Base-by-base conservation (phyloP, 2,888 invertebrate genomes). In the Tinea semifulvella region DNA sequence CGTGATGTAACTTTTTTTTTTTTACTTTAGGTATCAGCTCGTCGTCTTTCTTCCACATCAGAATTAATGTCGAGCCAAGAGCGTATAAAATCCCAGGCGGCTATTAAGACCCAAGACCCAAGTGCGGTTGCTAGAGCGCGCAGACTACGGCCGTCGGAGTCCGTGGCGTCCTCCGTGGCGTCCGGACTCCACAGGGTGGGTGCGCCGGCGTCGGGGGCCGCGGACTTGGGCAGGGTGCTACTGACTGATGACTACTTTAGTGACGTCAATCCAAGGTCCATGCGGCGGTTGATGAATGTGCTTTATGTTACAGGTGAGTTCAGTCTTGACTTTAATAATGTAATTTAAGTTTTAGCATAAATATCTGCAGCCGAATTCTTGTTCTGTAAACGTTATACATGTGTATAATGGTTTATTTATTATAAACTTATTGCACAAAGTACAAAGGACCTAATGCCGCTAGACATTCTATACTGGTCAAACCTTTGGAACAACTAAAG, bases 221-320 rank as follows among this genome's bases (percentile, higher is more conserved):
- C 90, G 35, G 82, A 73, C 53, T 61, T 85, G 18, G 80, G 92
- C 31, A 89, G 93, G 55, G 94, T 96, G 79, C 82, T 98, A 52
- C 85, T 96, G 14, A 97, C 97, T 1, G 98, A 98, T 63, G 98
- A 98, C 71, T 99, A 99, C 82, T 98, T 99, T 72, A 97, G 96
- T 58, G 98, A 98, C 69, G 96, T 99, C 50, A 99, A 98, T 81
- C 99, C 98, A 0, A 84, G 97, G 39, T 96, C 96, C 58, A 96
- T 99, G 96, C 82, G 96, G 49, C 84, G 98, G 44, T 84, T 98
- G 17, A 95, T 98, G 94, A 98, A 98, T 72, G 96, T 98, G 47
- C 91, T 98, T 45, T 97, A 97, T 60, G 91, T 98, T 44, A 97
- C 97, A 48, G 94, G 94, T 93, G 57, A 61, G 17, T 44, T 5